phyloP scores from a whole-genome alignment of 2,797 vertebrate genomes.

The Okamejei kenojei region DNA sequence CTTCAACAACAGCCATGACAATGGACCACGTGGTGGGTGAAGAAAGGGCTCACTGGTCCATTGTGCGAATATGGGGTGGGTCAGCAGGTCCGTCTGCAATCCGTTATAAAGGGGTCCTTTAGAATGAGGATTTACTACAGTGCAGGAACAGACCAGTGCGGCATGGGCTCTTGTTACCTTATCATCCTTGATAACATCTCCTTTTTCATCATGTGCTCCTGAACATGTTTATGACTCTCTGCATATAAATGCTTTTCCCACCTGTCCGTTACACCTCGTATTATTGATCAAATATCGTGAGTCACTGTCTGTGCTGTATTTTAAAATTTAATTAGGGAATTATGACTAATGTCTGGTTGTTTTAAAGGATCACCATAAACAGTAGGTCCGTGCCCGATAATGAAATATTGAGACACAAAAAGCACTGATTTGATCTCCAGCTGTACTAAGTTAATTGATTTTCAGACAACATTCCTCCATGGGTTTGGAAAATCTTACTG shows the following conservation, averaged over 20 bases:
- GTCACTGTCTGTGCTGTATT: background rate
- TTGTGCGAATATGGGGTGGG: no score
- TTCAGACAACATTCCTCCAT: background rate
- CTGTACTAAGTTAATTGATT: background rate
- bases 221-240: background rate
- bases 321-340: background rate
- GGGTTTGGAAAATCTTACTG: background rate
- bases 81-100: no score
- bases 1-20: no score
- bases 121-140: no score
- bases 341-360: background rate
- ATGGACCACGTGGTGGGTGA: no score
- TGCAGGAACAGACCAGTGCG: background rate
- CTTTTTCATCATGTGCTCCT: background rate
- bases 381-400: background rate
- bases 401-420: background rate
- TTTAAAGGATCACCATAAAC: background rate
- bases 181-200: background rate
- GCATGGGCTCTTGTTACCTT: background rate
- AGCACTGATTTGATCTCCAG: background rate
- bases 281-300: background rate
- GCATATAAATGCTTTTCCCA: background rate
- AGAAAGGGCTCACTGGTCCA: no score
- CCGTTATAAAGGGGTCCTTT: no score
- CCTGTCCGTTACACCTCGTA: background rate